Evolutionary conservation across 1,140 invertebrate genomes (phyloP), one percentile per base, ranked within the genome.

Genomic region (Lutraria rhynchaena): DNA sequence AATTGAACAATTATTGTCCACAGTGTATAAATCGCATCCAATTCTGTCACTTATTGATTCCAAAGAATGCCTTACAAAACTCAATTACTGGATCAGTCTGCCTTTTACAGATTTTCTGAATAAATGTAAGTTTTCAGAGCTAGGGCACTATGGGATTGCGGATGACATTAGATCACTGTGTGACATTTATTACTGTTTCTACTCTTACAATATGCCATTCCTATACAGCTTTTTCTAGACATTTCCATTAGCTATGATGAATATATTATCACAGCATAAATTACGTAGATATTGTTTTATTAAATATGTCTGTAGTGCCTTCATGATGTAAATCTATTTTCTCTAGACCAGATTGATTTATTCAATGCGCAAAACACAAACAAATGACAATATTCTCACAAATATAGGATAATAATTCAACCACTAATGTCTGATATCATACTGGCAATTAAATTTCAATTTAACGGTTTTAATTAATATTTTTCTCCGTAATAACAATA

Each of bases 1-100:
- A 80, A 80, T 80, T 70, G 76, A 55, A 80, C 76, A 80, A 80
- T 80, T 69, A 80, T 80, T 69, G 76, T 80, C 76, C 76, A 80
- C 65, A 58, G 46, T 69, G 76, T 57, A 70, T 80, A 80, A 80
- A 80, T 69, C 76, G 55, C 63, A 57, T 70, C 65, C 63, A 57
- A 70, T 80, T 53, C 65, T 60, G 37, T 37, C 63, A 57, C 22
- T 57, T 80, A 80, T 80, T 70, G 76, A 80, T 80, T 58, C 24
- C 37, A 57, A 69, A 69, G 44, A 69, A 80, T 69, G 76, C 61
- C 33, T 53, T 80, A 80, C 65, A 69, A 70, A 70, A 70, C 76
- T 80, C 76, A 80, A 80, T 80, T 80, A 80, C 61, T 49, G 44
- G 29, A 31, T 31, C 65, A 46, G 76, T 67, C 63, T 77, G 63